These are phyloP conservation scores for Frieseomelitta varia DNA, from an alignment of 1,140 invertebrate species.

Conservation along the genomic window DNA sequence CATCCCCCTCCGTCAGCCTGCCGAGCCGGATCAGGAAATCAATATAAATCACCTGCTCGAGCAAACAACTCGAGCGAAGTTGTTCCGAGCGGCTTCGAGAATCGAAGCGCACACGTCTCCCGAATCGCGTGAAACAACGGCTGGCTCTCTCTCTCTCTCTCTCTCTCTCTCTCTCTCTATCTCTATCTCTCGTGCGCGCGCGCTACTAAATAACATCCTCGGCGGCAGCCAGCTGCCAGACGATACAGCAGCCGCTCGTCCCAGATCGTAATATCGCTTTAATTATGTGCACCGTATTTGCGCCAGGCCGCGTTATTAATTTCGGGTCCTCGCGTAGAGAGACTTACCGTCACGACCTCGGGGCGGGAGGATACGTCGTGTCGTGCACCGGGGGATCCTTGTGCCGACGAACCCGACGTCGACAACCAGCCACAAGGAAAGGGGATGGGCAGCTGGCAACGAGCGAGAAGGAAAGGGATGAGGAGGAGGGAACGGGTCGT, in stretches of 20 bases:
- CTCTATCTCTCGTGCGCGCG: too few species aligned
- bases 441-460: background rate
- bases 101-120: slow-evolving; percentile 10
- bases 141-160: too few species aligned
- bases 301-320: slow-evolving; percentile 76
- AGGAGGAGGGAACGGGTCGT: background rate
- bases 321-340: slow-evolving; percentile 70
- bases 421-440: slow-evolving; percentile 22
- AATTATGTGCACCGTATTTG: slow-evolving; percentile 76
- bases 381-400: slow-evolving; percentile 27
- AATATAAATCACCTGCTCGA: slow-evolving; percentile 8
- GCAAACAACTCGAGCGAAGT: slow-evolving; percentile 25
- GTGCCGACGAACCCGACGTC: slow-evolving; percentile 37
- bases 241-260: slow-evolving; percentile 54
- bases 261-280: slow-evolving; percentile 75
- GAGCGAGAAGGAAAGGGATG: too few species aligned
- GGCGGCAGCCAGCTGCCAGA: slow-evolving; percentile 38
- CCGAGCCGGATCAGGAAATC: background rate
- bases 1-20: background rate
- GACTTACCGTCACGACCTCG: slow-evolving; percentile 71
- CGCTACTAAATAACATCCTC: slow-evolving; percentile 56
- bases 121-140: background rate
- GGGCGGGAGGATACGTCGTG: slow-evolving; percentile 59
- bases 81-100: background rate
- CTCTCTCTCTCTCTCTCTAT: too few species aligned